A percentile compares a stretch with the other conserved stretches of the same genome.
These are phyloP conservation scores for Schizotus pectinicornis DNA, from an alignment of 2,888 invertebrate genomes.

Conservation along the genomic window DNA sequence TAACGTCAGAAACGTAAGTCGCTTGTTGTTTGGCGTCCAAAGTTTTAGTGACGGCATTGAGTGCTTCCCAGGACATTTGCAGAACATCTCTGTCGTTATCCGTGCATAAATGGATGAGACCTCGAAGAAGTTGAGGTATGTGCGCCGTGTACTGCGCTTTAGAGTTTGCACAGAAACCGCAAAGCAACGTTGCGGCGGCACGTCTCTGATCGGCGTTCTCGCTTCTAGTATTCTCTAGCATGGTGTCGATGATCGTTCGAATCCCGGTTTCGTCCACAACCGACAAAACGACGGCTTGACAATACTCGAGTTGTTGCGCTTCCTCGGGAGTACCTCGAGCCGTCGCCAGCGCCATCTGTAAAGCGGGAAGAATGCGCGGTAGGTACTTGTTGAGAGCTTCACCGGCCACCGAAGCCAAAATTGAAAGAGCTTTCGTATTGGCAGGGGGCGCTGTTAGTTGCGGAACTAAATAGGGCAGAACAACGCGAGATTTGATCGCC, in stretches of 20 bases:
- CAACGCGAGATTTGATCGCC: slow-evolving; percentile 94
- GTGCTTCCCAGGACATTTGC: slow-evolving; percentile 89
- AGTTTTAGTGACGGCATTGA: slow-evolving; percentile 87
- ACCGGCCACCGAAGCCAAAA: slow-evolving; percentile 93
- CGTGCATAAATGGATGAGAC: slow-evolving; percentile 84
- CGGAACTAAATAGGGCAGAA: slow-evolving; percentile 95
- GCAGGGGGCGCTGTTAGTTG: slow-evolving; percentile 88
- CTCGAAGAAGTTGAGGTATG: slow-evolving; percentile 86
- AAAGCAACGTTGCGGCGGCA: slow-evolving; percentile 85
- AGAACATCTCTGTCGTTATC: slow-evolving; percentile 82
- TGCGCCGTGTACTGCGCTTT: slow-evolving; percentile 87
- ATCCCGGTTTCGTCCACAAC: slow-evolving; percentile 89
- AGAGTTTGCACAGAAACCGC: slow-evolving; percentile 88
- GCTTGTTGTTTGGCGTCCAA: slow-evolving; percentile 85
- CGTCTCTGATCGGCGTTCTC: slow-evolving; percentile 70
- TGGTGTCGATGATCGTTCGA: slow-evolving; percentile 83
- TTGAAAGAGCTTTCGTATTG: slow-evolving; percentile 92
- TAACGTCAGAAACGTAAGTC: slow-evolving; percentile 84
- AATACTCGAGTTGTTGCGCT: slow-evolving; percentile 84
- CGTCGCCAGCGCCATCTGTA: slow-evolving; percentile 76
- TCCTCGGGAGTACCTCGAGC: slow-evolving; percentile 72
- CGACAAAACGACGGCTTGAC: slow-evolving; percentile 90
- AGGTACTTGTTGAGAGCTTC: slow-evolving; percentile 90
- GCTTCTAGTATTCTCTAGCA: slow-evolving; percentile 77
- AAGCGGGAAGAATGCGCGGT: slow-evolving; percentile 89